phyloP scores from a whole-genome alignment of 2,888 invertebrate species.

The Tetragonisca angustula region DNA sequence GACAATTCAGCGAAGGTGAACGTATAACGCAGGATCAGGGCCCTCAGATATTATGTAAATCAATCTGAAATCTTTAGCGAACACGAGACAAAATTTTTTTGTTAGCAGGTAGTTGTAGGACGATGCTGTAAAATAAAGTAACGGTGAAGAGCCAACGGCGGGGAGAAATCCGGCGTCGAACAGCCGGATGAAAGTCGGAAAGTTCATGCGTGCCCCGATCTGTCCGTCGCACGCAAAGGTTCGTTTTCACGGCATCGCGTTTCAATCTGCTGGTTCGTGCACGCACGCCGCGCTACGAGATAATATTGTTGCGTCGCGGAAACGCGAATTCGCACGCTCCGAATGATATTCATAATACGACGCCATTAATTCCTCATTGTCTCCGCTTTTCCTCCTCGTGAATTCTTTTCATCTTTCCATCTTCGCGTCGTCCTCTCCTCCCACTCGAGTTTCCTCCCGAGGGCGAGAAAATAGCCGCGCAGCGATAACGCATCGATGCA shows the following conservation, averaged over 20 bases:
- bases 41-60: too few relatives aligned
- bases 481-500: constrained; percentile 38
- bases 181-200: constrained; percentile 65
- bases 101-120: too few relatives aligned
- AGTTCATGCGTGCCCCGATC: constrained; percentile 56
- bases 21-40: too few relatives aligned
- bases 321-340: constrained; percentile 82
- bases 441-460: constrained; percentile 14
- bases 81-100: too few relatives aligned
- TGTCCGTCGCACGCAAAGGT: constrained; percentile 62
- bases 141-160: not conserved
- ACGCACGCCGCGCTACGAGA: constrained; percentile 51
- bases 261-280: constrained; percentile 52
- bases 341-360: constrained; percentile 81
- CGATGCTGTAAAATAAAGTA: not conserved
- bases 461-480: not conserved
- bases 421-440: constrained; percentile 19
- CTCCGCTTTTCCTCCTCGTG: constrained; percentile 52
- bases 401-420: not conserved
- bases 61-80: too few relatives aligned
- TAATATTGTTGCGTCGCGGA: constrained; percentile 74
- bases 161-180: constrained; percentile 3
- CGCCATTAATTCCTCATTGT: constrained; percentile 82
- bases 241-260: constrained; percentile 65
- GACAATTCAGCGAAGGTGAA: too few relatives aligned